Conservation (phyloP, 1,140 invertebrate species). For the Conus betulinus region DNA sequence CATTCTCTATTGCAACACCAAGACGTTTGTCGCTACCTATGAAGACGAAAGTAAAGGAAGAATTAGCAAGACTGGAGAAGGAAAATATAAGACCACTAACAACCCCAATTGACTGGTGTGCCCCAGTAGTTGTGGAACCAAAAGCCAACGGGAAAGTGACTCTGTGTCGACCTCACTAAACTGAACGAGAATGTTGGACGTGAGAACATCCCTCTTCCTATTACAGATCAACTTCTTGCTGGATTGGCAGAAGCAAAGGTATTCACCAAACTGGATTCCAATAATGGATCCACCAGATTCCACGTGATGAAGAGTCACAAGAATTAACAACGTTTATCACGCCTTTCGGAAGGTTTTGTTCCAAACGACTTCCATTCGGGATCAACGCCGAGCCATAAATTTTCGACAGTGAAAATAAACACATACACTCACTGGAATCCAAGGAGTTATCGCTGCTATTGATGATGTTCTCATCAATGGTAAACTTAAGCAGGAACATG, state of each 20-base stretch:
- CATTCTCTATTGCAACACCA: conserved; percentile 7
- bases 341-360: neutral
- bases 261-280: neutral
- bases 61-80: neutral
- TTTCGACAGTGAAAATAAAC: neutral
- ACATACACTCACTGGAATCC: neutral
- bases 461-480: neutral
- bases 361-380: neutral
- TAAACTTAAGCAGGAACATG: neutral
- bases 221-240: neutral
- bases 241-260: neutral
- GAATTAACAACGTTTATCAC: neutral
- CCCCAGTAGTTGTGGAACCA: conserved; percentile 32
- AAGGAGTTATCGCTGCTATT: neutral
- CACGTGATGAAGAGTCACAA: neutral
- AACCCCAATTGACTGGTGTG: conserved; percentile 56
- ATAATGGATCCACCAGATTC: neutral
- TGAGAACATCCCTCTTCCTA: neutral
- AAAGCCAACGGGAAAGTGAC: conserved; percentile 32
- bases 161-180: conserved; percentile 38
- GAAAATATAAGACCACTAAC: conserved; percentile 49
- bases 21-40: conserved; percentile 8
- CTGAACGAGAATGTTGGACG: conserved; percentile 11
- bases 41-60: conserved; percentile 7
- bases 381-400: neutral